Conservation (phyloP, 1,140 invertebrate species). For the Eupristina koningsbergeri region DNA sequence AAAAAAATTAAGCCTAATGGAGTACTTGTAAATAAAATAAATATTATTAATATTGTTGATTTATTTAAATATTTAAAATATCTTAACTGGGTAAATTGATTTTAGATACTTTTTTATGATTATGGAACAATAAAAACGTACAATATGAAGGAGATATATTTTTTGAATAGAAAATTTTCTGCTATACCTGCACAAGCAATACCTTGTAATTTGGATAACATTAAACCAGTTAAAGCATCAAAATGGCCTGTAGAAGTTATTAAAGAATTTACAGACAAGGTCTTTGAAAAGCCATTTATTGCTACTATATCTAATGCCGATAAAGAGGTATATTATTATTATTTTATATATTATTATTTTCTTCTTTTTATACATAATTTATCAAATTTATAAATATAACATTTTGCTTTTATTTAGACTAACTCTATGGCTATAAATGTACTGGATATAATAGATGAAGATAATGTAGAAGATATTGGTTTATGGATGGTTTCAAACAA, state of each 20-base stretch:
- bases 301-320: conserved; percentile 51
- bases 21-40: conserved; percentile 53
- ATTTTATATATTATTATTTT: no score
- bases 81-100: not conserved
- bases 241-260: conserved; percentile 55
- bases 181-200: conserved; percentile 64
- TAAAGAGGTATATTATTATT: conserved; percentile 49
- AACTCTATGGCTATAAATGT: conserved; percentile 63
- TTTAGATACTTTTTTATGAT: conserved; percentile 68
- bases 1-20: conserved; percentile 59
- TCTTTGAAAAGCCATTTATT: conserved; percentile 44
- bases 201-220: conserved; percentile 63
- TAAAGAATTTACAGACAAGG: conserved; percentile 50
- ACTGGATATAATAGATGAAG: conserved; percentile 55
- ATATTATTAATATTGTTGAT: conserved; percentile 16
- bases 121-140: conserved; percentile 64
- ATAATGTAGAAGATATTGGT: conserved; percentile 56
- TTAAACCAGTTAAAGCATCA: conserved; percentile 54
- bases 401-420: conserved; percentile 53
- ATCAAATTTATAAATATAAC: not conserved
- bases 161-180: conserved; percentile 63
- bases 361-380: no score
- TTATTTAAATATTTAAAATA: not conserved
- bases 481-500: conserved; percentile 61
- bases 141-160: conserved; percentile 56